Percentiles rank a stretch among this genome's conserved stretches.
These are phyloP conservation scores for Tenebrosternarchus preto DNA, from an alignment of 2,113 vertebrate species.

Conservation along the genomic window DNA sequence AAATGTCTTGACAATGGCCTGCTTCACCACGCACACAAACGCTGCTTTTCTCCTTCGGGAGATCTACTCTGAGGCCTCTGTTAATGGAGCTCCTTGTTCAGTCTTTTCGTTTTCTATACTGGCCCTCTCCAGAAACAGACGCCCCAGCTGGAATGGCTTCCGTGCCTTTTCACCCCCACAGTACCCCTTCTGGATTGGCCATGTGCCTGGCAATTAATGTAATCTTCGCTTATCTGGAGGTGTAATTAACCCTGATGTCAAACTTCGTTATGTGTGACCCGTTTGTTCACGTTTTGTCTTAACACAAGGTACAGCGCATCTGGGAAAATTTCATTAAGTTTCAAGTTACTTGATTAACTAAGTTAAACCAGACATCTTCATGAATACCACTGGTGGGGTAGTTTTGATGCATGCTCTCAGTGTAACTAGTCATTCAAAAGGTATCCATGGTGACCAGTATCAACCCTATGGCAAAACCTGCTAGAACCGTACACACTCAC, in stretches of 20 bases:
- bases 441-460: no score
- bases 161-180: not conserved
- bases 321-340: no score
- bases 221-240: not conserved
- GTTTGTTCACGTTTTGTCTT: not conserved
- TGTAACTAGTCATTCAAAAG: no score
- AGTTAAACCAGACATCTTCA: no score
- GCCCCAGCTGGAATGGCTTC: not conserved
- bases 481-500: no score
- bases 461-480: no score
- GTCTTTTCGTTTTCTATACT: slow-evolving; percentile 14
- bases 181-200: not conserved
- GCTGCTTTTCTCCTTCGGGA: not conserved
- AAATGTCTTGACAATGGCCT: slow-evolving; percentile 1
- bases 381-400: no score
- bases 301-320: no score
- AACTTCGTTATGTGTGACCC: not conserved
- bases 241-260: slow-evolving; percentile 1
- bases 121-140: not conserved
- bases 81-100: slow-evolving; percentile 30
- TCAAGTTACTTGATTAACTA: no score
- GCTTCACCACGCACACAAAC: slow-evolving; percentile 22
- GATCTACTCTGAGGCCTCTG: not conserved
- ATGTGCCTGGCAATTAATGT: not conserved
- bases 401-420: no score